Conservation (phyloP, 2,113 vertebrate genomes). For the Phyllostomus hastatus region DNA sequence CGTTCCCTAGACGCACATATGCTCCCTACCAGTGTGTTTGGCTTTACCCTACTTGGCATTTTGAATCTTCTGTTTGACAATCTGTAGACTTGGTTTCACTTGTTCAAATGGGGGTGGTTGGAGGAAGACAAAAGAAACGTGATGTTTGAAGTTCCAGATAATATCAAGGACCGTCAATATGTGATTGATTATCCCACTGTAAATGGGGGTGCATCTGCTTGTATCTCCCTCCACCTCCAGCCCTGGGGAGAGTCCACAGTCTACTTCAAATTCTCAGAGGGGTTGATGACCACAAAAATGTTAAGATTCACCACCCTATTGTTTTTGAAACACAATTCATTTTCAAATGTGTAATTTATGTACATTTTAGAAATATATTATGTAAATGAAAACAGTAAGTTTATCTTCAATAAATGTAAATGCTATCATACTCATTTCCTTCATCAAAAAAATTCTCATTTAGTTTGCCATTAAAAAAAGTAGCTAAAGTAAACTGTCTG, state of each 20-base stretch:
- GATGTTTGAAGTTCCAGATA: neutral
- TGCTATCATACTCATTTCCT: constrained; percentile 14
- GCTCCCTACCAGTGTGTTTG: neutral
- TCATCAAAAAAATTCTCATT: constrained; percentile 21
- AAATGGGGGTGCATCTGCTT: neutral
- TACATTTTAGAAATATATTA: constrained; percentile 38
- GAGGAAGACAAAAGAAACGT: neutral
- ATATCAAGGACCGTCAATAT: neutral
- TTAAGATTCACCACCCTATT: constrained; percentile 9
- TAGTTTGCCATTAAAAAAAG: constrained; percentile 37
- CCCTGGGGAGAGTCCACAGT: neutral
- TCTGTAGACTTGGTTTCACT: neutral
- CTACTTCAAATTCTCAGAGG: neutral
- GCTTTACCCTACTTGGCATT: neutral
- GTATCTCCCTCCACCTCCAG: neutral
- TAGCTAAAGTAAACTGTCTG: constrained; percentile 30
- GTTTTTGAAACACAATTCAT: constrained; percentile 1
- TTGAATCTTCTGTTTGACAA: constrained; percentile 1
- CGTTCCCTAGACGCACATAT: neutral
- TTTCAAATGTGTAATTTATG: constrained; percentile 40
- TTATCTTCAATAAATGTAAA: constrained; percentile 61
- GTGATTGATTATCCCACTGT: neutral
- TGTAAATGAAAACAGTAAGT: constrained; percentile 38
- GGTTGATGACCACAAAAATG: neutral
- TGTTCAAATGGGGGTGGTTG: neutral